These are phyloP conservation scores for Molossus molossus DNA, from an alignment of 2,797 vertebrate species.

Conservation along the genomic window DNA sequence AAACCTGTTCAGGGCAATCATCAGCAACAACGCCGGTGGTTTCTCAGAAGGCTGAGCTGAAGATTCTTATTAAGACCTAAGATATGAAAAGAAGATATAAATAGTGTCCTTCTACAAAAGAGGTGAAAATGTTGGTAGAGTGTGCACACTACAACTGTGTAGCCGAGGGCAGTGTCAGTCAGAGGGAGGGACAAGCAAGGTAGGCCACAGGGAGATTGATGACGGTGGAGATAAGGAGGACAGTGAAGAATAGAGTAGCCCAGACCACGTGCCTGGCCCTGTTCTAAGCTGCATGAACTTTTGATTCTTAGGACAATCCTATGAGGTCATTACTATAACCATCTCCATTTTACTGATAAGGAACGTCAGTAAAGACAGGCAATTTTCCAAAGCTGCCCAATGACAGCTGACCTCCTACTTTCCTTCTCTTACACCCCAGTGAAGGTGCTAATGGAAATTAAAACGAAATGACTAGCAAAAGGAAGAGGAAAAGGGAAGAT, in stretches of 20 bases:
- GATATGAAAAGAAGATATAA: neutral
- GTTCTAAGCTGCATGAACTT: neutral
- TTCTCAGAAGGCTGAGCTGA: slow-evolving; percentile 38
- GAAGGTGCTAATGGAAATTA: neutral
- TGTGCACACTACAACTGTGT: slow-evolving; percentile 65
- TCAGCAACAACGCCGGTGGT: neutral
- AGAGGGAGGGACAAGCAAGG: neutral
- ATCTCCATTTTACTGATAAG: neutral
- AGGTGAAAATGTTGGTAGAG: neutral
- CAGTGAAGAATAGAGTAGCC: neutral
- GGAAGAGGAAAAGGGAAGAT: neutral
- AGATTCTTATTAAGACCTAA: slow-evolving; percentile 50
- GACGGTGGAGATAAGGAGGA: neutral
- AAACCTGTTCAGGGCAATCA: neutral
- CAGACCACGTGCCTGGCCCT: too few species aligned
- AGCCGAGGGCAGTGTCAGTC: neutral
- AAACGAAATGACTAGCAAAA: neutral
- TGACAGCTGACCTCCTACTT: neutral
- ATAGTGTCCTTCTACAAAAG: neutral
- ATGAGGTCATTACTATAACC: neutral
- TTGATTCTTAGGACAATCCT: neutral
- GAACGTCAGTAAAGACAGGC: neutral
- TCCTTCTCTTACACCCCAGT: slow-evolving; percentile 59
- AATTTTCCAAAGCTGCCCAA: neutral
- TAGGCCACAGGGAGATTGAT: neutral